Conservation (phyloP, 2,888 invertebrate genomes). For the Baronia brevicornis region DNA sequence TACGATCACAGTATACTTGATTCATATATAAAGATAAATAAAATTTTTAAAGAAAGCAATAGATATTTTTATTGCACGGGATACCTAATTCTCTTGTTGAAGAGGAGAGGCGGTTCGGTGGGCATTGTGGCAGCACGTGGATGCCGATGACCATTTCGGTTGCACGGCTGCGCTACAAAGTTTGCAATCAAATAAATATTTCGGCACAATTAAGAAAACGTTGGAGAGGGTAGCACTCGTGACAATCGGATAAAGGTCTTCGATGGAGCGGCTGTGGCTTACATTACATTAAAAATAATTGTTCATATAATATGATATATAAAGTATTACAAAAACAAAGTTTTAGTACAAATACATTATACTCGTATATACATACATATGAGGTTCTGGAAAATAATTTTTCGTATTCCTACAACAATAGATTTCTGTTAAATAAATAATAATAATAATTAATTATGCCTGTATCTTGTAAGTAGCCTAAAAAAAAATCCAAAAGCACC, state of each 20-base stretch:
- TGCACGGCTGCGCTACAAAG: slow-evolving; percentile 64
- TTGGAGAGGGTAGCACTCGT: slow-evolving; percentile 72
- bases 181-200: slow-evolving; percentile 76
- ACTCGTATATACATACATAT: no score
- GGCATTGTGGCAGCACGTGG: slow-evolving; percentile 56
- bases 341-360: no score
- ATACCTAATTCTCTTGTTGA: slow-evolving; percentile 36
- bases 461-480: no score
- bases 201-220: slow-evolving; percentile 76
- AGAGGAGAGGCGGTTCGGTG: slow-evolving; percentile 34
- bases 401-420: no score
- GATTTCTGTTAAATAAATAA: no score
- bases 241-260: slow-evolving; percentile 51
- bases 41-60: slow-evolving; percentile 5
- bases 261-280: slow-evolving; percentile 41
- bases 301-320: no score
- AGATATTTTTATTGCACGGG: slow-evolving; percentile 33
- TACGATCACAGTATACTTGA: no score
- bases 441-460: no score
- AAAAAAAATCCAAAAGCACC: no score
- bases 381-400: no score
- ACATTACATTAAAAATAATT: slow-evolving; percentile 15
- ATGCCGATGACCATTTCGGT: slow-evolving; percentile 74
- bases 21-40: no score
- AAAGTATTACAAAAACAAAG: no score